Percentiles rank a stretch among this genome's conserved stretches.
These are phyloP conservation scores for Sebastes goodei DNA, from an alignment of 2,797 vertebrate genomes.

Conservation along the genomic window DNA sequence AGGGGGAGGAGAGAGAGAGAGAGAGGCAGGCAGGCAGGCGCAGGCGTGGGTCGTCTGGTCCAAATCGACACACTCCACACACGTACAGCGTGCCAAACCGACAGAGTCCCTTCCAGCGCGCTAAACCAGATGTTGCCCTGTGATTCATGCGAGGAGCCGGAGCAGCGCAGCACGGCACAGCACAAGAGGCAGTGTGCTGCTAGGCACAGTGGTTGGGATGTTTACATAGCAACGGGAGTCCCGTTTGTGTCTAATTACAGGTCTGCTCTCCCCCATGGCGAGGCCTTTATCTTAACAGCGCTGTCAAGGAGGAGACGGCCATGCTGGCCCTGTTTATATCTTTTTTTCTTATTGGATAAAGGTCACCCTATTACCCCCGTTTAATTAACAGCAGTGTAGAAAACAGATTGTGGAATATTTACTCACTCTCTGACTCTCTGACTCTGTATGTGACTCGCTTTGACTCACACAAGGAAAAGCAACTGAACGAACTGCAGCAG, in stretches of 20 bases:
- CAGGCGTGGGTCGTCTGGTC: constrained; percentile 62
- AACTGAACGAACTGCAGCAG: neutral
- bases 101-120: constrained; percentile 68
- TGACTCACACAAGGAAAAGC: neutral
- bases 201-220: constrained; percentile 67
- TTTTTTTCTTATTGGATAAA: constrained; percentile 17
- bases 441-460: neutral
- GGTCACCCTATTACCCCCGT: constrained; percentile 11
- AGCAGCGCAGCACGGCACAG: constrained; percentile 28
- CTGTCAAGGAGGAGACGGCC: constrained; percentile 45
- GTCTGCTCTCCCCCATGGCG: constrained; percentile 55
- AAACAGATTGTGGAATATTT: constrained; percentile 3
- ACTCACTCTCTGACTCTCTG: neutral
- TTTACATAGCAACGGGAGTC: constrained; percentile 84
- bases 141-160: constrained; percentile 67
- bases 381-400: constrained; percentile 40
- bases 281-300: constrained; percentile 65
- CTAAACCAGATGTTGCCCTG: constrained; percentile 80
- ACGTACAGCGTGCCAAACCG: constrained; percentile 68
- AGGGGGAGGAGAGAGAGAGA: constrained; percentile 49
- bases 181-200: constrained; percentile 50
- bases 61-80: constrained; percentile 78
- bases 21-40: constrained; percentile 20
- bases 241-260: constrained; percentile 76
- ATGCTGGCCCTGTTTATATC: constrained; percentile 19